Percentiles rank a stretch among this genome's conserved stretches.
Conservation (phyloP, 2,797 vertebrate genomes). For the Margarornis squamiger region DNA sequence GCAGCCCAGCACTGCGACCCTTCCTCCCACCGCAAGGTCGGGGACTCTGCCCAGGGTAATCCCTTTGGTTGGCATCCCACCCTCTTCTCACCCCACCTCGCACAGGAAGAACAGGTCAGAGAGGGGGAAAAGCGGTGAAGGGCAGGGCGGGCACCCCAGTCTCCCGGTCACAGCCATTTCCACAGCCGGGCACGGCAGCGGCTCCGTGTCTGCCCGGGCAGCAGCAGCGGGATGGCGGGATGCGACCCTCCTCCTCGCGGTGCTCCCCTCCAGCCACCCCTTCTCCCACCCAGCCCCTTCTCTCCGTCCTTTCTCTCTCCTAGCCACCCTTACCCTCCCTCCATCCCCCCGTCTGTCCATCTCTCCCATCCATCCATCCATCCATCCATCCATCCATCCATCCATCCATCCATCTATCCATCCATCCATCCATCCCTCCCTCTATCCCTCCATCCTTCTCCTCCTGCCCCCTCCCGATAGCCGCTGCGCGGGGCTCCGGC, state of each 20-base stretch:
- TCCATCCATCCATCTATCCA: not conserved
- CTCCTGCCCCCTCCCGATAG: not conserved
- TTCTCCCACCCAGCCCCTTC: not conserved
- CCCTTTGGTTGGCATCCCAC: accelerated
- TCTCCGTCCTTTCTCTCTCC: not conserved
- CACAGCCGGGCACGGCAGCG: not conserved
- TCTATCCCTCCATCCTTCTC: not conserved
- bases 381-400: not conserved
- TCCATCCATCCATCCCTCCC: not conserved
- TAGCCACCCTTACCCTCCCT: not conserved
- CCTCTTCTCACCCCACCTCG: accelerated
- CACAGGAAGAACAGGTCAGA: not conserved
- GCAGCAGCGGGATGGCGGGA: not conserved
- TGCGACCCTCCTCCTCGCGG: not conserved
- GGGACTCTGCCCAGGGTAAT: not conserved
- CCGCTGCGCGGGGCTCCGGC: not conserved
- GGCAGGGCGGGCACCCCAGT: not conserved
- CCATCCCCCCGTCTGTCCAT: not conserved
- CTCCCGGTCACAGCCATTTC: not conserved
- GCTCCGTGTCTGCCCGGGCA: not conserved
- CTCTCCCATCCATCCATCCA: not conserved
- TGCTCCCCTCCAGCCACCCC: not conserved
- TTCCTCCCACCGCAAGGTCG: not conserved
- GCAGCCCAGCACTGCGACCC: not conserved
- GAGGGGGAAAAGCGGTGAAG: not conserved